These are phyloP conservation scores for Plagodis pulveraria DNA, from an alignment of 2,888 invertebrate species.

Conservation along the genomic window DNA sequence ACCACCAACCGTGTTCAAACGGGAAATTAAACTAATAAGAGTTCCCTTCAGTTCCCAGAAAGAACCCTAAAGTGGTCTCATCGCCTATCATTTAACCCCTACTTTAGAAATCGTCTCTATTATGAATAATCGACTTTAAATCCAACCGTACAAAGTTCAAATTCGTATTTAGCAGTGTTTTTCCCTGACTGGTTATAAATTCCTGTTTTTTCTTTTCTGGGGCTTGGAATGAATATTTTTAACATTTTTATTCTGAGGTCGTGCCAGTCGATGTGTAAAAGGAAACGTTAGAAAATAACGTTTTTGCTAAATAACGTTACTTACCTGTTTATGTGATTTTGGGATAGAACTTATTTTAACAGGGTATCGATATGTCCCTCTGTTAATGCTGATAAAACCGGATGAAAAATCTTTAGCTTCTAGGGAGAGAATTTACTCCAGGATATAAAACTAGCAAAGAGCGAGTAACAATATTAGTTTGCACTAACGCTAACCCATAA, in stretches of 20 bases:
- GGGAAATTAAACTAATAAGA: constrained; percentile 40
- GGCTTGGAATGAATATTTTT: constrained; percentile 54
- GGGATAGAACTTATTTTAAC: too few species aligned
- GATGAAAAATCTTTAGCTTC: too few species aligned
- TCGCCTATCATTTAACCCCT: constrained; percentile 49
- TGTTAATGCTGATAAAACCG: too few species aligned
- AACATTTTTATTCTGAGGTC: constrained; percentile 49
- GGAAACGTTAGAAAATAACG: constrained; percentile 28
- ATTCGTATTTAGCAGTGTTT: neutral
- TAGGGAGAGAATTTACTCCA: too few species aligned
- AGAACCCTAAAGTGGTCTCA: constrained; percentile 33
- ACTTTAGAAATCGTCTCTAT: neutral
- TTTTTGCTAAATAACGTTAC: constrained; percentile 21
- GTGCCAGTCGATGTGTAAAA: constrained; percentile 34
- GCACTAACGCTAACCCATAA: too few species aligned
- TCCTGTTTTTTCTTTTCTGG: constrained; percentile 43
- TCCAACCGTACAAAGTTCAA: neutral
- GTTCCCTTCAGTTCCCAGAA: constrained; percentile 21
- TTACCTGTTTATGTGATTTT: neutral
- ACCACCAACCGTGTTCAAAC: constrained; percentile 23
- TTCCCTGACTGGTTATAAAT: neutral
- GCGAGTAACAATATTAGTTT: too few species aligned
- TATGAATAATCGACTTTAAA: constrained; percentile 14
- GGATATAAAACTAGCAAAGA: too few species aligned
- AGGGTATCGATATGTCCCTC: too few species aligned